Percentiles rank a stretch among this genome's conserved stretches.
Conservation (phyloP, 2,797 vertebrate species). For the Microhierax caerulescens region DNA sequence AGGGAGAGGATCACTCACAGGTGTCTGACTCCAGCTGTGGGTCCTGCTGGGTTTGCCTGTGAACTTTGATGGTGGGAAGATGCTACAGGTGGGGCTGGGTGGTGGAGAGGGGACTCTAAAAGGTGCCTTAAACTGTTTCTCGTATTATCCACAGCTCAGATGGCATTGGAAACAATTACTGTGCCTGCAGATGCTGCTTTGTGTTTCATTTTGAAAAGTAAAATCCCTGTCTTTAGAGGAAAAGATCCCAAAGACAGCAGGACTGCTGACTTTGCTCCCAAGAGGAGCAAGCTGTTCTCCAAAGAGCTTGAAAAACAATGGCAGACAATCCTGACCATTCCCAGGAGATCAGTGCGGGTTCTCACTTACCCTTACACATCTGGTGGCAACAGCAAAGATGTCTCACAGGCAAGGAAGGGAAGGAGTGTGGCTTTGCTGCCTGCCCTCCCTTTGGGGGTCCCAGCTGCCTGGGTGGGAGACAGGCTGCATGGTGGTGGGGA, state of each 20-base stretch:
- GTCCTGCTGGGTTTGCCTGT: background rate
- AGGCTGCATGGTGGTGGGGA: rapidly evolving
- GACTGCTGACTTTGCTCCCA: background rate
- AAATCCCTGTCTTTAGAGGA: background rate
- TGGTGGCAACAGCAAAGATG: background rate
- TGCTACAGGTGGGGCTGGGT: background rate
- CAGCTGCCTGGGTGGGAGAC: background rate
- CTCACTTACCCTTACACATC: rapidly evolving
- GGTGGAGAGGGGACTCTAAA: rapidly evolving
- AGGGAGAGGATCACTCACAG: background rate
- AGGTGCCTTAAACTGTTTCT: background rate
- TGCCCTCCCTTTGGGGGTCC: background rate
- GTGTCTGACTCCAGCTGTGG: background rate
- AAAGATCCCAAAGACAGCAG: background rate
- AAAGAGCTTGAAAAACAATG: background rate
- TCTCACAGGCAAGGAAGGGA: background rate
- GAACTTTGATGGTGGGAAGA: background rate
- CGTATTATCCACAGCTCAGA: background rate
- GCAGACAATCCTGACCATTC: background rate
- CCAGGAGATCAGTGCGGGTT: background rate
- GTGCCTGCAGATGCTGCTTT: background rate
- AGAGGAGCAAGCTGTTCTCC: background rate
- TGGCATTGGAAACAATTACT: background rate
- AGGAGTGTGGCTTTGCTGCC: background rate
- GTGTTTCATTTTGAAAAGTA: background rate